Conservation (phyloP, 1,140 invertebrate species). For the Oryzaephilus surinamensis region DNA sequence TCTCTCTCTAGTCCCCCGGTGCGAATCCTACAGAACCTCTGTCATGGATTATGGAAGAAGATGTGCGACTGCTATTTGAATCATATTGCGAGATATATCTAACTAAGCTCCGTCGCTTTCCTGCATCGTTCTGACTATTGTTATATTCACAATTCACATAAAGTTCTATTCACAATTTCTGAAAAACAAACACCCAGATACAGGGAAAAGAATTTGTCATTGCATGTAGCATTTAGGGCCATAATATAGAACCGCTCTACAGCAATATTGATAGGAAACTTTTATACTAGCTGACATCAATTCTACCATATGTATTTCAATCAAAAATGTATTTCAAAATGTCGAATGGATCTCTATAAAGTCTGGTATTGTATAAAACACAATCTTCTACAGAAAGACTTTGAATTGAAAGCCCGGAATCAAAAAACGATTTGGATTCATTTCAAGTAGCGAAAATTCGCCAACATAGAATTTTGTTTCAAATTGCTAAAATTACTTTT, state of each 20-base stretch:
- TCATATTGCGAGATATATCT: slow-evolving; percentile 24
- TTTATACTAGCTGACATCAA: slow-evolving; percentile 11
- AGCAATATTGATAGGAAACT: not conserved
- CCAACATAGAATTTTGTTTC: too few relatives aligned
- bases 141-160: slow-evolving; percentile 16
- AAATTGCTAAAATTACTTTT: too few relatives aligned
- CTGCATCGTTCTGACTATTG: slow-evolving; percentile 16
- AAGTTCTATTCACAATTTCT: slow-evolving; percentile 9
- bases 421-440: slow-evolving; percentile 7
- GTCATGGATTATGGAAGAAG: slow-evolving; percentile 22
- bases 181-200: not conserved
- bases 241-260: too few relatives aligned
- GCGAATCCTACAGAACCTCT: slow-evolving; percentile 20
- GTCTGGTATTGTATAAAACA: slow-evolving; percentile 21
- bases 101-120: slow-evolving; percentile 22
- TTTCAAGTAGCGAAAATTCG: too few relatives aligned
- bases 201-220: not conserved
- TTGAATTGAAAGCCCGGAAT: slow-evolving; percentile 8
- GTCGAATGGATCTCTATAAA: slow-evolving; percentile 19
- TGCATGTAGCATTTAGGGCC: too few relatives aligned
- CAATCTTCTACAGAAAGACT: slow-evolving; percentile 19
- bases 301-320: slow-evolving; percentile 23
- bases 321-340: slow-evolving; percentile 25
- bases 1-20: too few relatives aligned
- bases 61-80: slow-evolving; percentile 24